Conservation (phyloP, 2,797 vertebrate species). For the Sandelia bainsii region DNA sequence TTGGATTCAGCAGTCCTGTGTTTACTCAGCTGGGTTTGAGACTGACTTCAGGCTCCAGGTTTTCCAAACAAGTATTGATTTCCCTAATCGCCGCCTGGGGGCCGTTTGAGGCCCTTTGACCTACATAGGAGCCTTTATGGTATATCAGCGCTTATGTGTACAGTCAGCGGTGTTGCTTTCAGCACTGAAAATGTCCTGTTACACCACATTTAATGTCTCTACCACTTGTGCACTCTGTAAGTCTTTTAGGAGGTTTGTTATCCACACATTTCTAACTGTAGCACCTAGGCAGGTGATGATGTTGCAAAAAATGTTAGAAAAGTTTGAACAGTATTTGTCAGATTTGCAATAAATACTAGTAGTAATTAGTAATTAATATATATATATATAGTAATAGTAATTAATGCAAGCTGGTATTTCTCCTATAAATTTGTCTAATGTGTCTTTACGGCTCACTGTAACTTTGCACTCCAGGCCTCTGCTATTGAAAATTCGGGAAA, state of each 20-base stretch:
- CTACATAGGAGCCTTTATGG: constrained; percentile 11
- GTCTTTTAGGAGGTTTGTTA: background rate
- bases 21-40: background rate
- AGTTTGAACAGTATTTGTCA: too few relatives aligned
- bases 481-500: too few relatives aligned
- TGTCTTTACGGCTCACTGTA: too few relatives aligned
- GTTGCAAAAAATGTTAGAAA: background rate
- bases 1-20: background rate
- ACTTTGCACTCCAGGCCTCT: too few relatives aligned
- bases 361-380: too few relatives aligned
- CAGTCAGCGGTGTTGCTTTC: background rate
- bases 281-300: background rate
- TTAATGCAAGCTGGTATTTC: too few relatives aligned
- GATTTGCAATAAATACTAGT: too few relatives aligned
- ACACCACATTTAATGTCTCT: background rate
- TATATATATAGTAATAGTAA: too few relatives aligned
- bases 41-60: constrained; percentile 19
- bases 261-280: too few relatives aligned
- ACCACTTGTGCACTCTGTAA: background rate
- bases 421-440: too few relatives aligned
- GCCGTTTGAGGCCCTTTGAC: constrained; percentile 40
- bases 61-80: constrained; percentile 32
- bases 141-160: background rate
- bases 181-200: background rate
- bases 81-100: background rate